Conservation (phyloP, 2,113 vertebrate species). For the Xenopus laevis region DNA sequence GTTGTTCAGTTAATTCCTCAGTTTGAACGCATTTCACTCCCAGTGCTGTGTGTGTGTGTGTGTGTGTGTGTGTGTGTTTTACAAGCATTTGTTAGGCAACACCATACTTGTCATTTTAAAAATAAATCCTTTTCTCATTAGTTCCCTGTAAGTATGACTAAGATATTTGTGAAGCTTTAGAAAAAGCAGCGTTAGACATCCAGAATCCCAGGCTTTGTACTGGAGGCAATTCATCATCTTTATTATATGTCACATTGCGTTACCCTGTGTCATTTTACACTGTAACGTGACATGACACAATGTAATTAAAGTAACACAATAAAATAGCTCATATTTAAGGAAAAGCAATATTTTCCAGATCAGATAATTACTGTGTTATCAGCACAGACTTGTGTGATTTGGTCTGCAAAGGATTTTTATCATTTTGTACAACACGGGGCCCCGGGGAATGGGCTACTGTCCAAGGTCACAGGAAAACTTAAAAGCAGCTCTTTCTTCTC, state of each 20-base stretch:
- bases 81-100: background rate
- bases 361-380: conserved; percentile 55
- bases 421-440: conserved; percentile 28
- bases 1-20: no score
- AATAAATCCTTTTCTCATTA: background rate
- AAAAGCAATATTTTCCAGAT: conserved; percentile 52
- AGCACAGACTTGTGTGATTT: conserved; percentile 43
- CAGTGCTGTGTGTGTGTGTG: no score
- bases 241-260: conserved; percentile 66
- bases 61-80: no score
- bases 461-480: conserved; percentile 31
- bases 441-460: conserved; percentile 24
- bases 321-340: conserved; percentile 53
- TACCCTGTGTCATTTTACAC: conserved; percentile 66
- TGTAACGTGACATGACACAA: conserved; percentile 61
- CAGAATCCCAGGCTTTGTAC: conserved; percentile 55
- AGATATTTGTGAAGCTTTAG: conserved; percentile 20
- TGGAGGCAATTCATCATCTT: conserved; percentile 71
- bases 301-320: conserved; percentile 67
- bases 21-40: no score
- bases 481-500: background rate
- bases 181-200: conserved; percentile 24
- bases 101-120: background rate
- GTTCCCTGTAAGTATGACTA: conserved; percentile 18
- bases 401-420: conserved; percentile 35